phyloP scores from a whole-genome alignment of 2,797 vertebrate species.

The Siniperca scherzeri region DNA sequence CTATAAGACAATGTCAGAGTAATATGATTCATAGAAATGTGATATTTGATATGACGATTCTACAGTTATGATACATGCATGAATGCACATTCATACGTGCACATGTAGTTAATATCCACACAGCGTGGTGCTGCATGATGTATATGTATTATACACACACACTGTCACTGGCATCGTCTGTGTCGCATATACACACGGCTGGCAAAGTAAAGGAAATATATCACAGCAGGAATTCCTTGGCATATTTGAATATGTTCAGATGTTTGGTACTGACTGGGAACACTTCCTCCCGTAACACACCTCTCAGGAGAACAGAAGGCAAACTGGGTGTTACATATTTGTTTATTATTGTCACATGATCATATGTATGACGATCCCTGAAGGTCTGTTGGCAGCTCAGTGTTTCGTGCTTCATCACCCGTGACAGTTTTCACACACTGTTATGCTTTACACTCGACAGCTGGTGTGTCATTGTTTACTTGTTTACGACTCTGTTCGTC shows the following conservation, averaged over 20 bases:
- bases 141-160: background rate
- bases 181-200: too few species aligned
- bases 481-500: too few species aligned
- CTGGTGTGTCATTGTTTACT: slow-evolving; percentile 7
- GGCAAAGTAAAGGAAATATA: background rate
- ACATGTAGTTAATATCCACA: background rate
- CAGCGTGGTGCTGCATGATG: background rate
- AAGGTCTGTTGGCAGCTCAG: slow-evolving; percentile 32
- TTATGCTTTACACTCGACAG: slow-evolving; percentile 21
- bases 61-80: background rate
- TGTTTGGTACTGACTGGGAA: background rate
- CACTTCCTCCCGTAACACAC: background rate
- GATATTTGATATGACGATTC: background rate
- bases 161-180: background rate
- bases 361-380: background rate
- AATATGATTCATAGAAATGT: background rate
- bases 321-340: background rate
- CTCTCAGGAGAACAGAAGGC: slow-evolving; percentile 10
- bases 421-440: slow-evolving; percentile 26
- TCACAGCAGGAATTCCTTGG: too few species aligned
- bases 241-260: background rate
- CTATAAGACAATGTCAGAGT: background rate
- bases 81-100: background rate
- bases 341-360: slow-evolving; percentile 23
- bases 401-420: slow-evolving; percentile 31